phyloP scores from a whole-genome alignment of 2,888 invertebrate genomes.

The Branchinecta sandiegonensis region DNA sequence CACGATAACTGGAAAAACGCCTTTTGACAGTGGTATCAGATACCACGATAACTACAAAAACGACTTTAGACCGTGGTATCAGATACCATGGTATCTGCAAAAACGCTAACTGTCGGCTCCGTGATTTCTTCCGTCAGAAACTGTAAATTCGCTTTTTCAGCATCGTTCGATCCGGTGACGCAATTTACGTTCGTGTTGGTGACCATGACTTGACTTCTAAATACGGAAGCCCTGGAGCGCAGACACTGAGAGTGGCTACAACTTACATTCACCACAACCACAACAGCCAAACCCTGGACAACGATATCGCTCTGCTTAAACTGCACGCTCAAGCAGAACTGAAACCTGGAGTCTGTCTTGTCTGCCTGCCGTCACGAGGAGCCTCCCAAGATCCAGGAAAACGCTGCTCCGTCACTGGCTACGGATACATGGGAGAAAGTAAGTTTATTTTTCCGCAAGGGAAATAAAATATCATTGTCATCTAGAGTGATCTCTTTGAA shows the following conservation, averaged over 20 bases:
- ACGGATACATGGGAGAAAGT: conserved; percentile 92
- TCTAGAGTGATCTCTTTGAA: too few species aligned
- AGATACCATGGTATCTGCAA: too few species aligned
- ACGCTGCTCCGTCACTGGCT: conserved; percentile 80
- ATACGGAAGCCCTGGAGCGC: conserved; percentile 79
- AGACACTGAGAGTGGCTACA: conserved; percentile 75
- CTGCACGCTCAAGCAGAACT: conserved; percentile 75
- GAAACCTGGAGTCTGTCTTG: conserved; percentile 67
- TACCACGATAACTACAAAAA: too few species aligned
- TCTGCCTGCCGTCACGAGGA: conserved; percentile 74
- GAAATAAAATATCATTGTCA: too few species aligned
- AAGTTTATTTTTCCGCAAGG: conserved; percentile 26
- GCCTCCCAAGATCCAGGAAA: conserved; percentile 70
- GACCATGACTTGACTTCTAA: conserved; percentile 75
- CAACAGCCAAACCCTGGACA: conserved; percentile 83
- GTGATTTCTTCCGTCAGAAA: too few species aligned
- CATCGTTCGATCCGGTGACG: conserved; percentile 83
- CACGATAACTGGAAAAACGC: too few species aligned
- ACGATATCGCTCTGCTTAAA: conserved; percentile 81
- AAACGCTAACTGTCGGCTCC: too few species aligned
- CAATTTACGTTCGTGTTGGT: conserved; percentile 80
- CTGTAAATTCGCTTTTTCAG: conserved; percentile 37
- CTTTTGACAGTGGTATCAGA: too few species aligned
- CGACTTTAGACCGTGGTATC: too few species aligned
- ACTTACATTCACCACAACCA: conserved; percentile 92